Base-by-base conservation (phyloP, 37 sponge, comb jelly and placozoan species). In the Halisarca cf. caerulea region DNA sequence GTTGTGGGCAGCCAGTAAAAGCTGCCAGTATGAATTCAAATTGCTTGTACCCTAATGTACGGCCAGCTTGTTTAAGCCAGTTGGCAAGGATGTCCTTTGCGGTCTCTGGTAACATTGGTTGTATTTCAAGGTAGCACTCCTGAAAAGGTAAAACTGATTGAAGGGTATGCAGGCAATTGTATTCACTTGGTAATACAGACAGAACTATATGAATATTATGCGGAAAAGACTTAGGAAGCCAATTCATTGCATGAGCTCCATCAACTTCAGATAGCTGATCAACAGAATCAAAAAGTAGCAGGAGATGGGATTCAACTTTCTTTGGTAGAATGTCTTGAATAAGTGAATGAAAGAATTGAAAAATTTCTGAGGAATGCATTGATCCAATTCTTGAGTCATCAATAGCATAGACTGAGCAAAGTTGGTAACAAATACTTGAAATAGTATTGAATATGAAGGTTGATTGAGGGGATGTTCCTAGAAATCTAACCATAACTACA, bases 221-320 rank as follows among this genome's bases (percentile, higher is more conserved):
- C 3, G 94, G 91, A 4, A 88, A 57, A 2, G 20, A 38, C 33
- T 59, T 81, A 11, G 94, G 94, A 11, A 94, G 74, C 94, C 94
- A 94, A 25, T 83, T 80, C 70, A 88, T 58, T 2, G 83, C 42
- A 47, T 84, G 86, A 2, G 87, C 94, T 23, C 89, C 86, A 79
- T 90, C 73, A 17, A 47, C 62, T 2, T 73, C 8, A 42, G 86
- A 85, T 2, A 94, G 64, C 61, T 94, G 92, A 57, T 94, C 94
- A 55, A 94, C 59, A 3, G 92, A 88, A 81, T 94, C 94, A 34
- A 94, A 54, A 37, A 94, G 27, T 28, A 94, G 81, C 25, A 80
- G 27, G 44, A 91, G 92, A 0, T 44, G 40, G 18, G 60, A 15
- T 24, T 30, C 39, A 3, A 23, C 45, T 1, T 34, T 17, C 34